Evolutionary conservation across 2,113 vertebrate species (phyloP).

Genomic region (Pseudorasbora parva): DNA sequence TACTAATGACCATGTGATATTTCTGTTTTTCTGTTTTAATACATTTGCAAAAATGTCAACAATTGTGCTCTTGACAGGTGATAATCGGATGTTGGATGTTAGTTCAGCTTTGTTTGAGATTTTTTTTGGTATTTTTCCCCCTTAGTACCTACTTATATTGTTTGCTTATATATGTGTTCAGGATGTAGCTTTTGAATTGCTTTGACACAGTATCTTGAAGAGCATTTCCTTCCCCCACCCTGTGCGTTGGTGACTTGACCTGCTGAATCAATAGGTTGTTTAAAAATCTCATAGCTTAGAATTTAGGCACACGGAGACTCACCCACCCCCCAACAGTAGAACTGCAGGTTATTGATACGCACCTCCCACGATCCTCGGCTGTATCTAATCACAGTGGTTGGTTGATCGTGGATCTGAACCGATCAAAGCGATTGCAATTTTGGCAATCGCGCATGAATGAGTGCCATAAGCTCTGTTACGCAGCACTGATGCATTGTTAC

Average conservation of each 20-base stretch:
- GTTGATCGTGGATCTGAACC: not conserved
- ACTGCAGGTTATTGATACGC: slow-evolving; percentile 32
- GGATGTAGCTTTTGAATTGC: not conserved
- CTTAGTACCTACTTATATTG: no score
- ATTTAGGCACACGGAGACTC: slow-evolving; percentile 37
- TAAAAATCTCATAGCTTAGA: slow-evolving; percentile 54
- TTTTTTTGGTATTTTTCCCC: no score
- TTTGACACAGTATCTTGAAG: not conserved
- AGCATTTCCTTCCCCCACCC: not conserved
- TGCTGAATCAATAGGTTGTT: slow-evolving; percentile 64
- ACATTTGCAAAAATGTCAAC: no score
- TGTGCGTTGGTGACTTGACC: slow-evolving; percentile 43
- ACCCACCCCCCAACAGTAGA: not conserved
- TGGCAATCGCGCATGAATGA: not conserved
- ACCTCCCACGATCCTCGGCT: not conserved
- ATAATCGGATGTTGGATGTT: no score
- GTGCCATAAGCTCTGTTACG: not conserved
- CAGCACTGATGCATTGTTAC: not conserved
- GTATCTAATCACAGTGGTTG: not conserved
- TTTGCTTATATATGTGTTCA: no score
- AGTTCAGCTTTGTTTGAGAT: no score
- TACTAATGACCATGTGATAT: no score
- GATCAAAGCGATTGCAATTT: not conserved
- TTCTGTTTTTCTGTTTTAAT: no score
- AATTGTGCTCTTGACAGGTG: no score